Conservation (phyloP, 2,113 vertebrate genomes). For the zebrafish (Danio rerio) region DNA sequence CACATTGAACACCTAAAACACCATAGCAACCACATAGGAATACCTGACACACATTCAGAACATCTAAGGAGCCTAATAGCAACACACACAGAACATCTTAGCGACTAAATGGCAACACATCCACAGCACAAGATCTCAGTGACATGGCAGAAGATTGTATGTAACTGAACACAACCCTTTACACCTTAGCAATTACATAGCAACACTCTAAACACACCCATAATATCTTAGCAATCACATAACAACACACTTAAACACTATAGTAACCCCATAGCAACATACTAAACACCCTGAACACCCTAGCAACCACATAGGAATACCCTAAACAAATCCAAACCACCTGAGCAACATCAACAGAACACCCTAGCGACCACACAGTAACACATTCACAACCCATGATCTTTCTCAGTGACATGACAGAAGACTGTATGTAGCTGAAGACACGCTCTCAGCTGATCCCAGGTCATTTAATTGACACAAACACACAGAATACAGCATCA, state of each 20-base stretch:
- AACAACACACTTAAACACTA: background rate
- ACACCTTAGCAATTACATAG: background rate
- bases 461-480: background rate
- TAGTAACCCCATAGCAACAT: too few species aligned
- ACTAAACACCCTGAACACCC: too few species aligned
- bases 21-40: background rate
- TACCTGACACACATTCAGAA: background rate
- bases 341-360: too few species aligned
- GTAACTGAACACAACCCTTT: conserved; percentile 38
- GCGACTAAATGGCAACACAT: too few species aligned
- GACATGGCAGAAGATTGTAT: background rate
- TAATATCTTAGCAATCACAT: background rate
- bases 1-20: rapidly evolving
- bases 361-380: background rate
- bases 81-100: too few species aligned
- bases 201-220: background rate
- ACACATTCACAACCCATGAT: background rate
- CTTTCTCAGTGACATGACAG: background rate
- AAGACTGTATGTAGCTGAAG: conserved; percentile 28
- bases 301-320: too few species aligned
- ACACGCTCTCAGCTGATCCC: conserved; percentile 5
- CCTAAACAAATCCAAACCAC: background rate
- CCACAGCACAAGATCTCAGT: background rate
- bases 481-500: background rate
- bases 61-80: too few species aligned